Percentiles rank a stretch among this genome's conserved stretches.
These are phyloP conservation scores for Corythoichthys intestinalis DNA, from an alignment of 2,113 vertebrate species.

Conservation along the genomic window DNA sequence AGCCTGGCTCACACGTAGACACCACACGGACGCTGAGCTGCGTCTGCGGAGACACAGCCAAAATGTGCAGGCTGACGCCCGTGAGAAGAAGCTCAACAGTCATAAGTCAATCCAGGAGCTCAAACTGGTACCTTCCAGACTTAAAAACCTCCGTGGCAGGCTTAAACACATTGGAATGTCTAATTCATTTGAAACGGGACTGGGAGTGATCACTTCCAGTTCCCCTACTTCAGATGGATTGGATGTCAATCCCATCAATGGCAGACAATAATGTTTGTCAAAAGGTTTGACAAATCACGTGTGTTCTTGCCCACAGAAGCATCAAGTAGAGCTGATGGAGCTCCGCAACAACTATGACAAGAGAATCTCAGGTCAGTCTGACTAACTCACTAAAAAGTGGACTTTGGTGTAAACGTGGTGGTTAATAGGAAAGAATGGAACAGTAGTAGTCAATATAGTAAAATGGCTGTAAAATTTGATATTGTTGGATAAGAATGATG, in stretches of 20 bases:
- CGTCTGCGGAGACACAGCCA: constrained; percentile 56
- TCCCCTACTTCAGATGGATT: too few relatives aligned
- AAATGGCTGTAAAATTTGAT: neutral
- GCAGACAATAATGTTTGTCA: too few relatives aligned
- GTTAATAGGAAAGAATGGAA: neutral
- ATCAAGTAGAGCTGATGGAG: constrained; percentile 79
- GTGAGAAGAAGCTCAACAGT: constrained; percentile 75
- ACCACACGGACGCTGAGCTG: constrained; percentile 69
- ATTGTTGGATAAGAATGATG: neutral
- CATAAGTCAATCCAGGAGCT: constrained; percentile 75
- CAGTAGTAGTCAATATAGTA: neutral
- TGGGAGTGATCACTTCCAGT: too few relatives aligned
- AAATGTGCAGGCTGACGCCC: constrained; percentile 67
- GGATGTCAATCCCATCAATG: too few relatives aligned
- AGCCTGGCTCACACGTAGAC: constrained; percentile 72
- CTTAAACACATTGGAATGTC: too few relatives aligned
- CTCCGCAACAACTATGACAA: constrained; percentile 75
- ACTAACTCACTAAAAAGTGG: neutral
- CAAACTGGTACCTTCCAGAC: constrained; percentile 72
- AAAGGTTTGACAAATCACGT: neutral
- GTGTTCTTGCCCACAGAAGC: constrained; percentile 74
- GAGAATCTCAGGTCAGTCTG: constrained; percentile 77
- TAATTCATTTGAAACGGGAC: too few relatives aligned
- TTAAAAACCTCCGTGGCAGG: too few relatives aligned
- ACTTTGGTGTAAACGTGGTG: too few relatives aligned